These are phyloP conservation scores for Rugalucina vietnamica DNA, from an alignment of 2,888 invertebrate species.

Conservation along the genomic window DNA sequence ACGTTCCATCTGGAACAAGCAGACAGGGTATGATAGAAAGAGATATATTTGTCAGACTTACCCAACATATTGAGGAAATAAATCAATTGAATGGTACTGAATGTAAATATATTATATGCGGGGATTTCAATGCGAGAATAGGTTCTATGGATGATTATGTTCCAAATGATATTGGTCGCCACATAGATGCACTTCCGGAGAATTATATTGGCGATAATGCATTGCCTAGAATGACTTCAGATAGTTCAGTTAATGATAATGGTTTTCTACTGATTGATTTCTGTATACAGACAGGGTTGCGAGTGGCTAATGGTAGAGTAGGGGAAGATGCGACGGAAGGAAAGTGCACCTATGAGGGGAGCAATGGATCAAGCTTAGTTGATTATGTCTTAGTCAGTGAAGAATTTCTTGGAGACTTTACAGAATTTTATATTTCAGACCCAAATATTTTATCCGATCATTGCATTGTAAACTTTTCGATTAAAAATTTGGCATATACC, in stretches of 20 bases:
- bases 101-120: background rate
- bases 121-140: background rate
- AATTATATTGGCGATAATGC: background rate
- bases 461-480: background rate
- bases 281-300: background rate
- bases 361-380: background rate
- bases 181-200: background rate
- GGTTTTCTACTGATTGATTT: background rate
- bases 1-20: background rate
- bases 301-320: background rate
- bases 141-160: background rate
- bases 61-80: background rate
- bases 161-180: background rate
- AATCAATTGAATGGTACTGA: background rate
- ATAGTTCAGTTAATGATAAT: background rate
- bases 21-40: background rate
- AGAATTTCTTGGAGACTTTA: background rate
- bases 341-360: constrained; percentile 5
- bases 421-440: background rate
- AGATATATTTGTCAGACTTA: background rate
- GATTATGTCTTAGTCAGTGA: background rate
- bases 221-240: background rate
- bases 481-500: background rate
- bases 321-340: background rate
- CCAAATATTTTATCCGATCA: background rate